Base-by-base conservation (phyloP, 2,113 vertebrate genomes). In the Carettochelys insculpta region DNA sequence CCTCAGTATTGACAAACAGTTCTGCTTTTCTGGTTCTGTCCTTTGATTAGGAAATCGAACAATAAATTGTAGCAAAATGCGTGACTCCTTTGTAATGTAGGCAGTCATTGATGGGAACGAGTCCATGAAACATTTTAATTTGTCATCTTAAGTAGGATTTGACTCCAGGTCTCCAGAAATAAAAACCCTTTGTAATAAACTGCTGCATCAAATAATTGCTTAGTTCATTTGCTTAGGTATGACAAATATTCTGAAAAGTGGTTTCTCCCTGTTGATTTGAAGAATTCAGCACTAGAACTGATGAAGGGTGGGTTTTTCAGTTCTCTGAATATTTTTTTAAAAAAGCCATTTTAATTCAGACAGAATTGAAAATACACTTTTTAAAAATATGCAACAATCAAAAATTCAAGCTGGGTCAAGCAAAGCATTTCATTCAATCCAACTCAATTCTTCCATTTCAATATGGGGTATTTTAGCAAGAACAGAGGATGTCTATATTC, bases 81-180 rank as follows among this genome's bases (percentile, higher is more conserved):
- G 52, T 68, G 12, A 6, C 34, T 61, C 29, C 31, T 61, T 61
- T 22, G 56, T 43, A 80, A 11, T 1, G 0, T 58, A 78, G 38
- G 17, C 12, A 77, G 34, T 38, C 82, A 12, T 4, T 11, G 85
- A 76, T 41, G 77, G 41, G 22, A 45, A 13, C 11, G 25, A 24
- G 68, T 48, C 22, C 52, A 0, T n/a, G 2, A 11, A 53, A 9
- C 3, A 61, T 17, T 61, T 31, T 34, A 34, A 61, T 61, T 34
- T 61, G 31, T 61, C 27, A 61, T 61, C 27, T 17, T 61, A 61
- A 17, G 29, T 16, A 61, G 31, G 31, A 19, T 38, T 53, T 71
- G 34, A 85, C 68, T 71, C 68, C 16, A 9, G 80, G 38, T 75
- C 27, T 80, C 75, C 48, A 73, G 25, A n/a, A 24, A 50, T 90